These are phyloP conservation scores for Caenorhabditis drosophilae DNA, from an alignment of 2,888 invertebrate species.

Conservation along the genomic window DNA sequence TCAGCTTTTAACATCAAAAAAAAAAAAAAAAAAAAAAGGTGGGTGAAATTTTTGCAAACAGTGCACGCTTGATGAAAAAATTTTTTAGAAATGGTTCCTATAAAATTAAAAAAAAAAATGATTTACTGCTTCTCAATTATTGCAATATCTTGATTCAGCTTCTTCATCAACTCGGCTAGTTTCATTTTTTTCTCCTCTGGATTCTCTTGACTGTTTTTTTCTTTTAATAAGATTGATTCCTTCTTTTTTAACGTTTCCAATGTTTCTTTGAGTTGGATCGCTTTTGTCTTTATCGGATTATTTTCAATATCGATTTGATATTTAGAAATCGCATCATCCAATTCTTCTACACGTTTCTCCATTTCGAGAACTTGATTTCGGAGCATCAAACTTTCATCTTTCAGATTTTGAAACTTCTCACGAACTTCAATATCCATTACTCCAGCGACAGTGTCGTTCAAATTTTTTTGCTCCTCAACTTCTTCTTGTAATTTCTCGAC, in stretches of 20 bases:
- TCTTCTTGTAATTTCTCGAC: conserved; percentile 45
- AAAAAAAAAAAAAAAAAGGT: too few relatives aligned
- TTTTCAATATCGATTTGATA: conserved; percentile 70
- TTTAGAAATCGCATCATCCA: conserved; percentile 71
- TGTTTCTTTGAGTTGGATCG: conserved; percentile 32
- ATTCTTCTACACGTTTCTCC: conserved; percentile 76
- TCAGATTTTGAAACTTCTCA: conserved; percentile 71
- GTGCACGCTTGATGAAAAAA: conserved; percentile 1
- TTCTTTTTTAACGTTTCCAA: conserved; percentile 69
- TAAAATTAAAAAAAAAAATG: background rate
- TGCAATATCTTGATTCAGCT: conserved; percentile 82
- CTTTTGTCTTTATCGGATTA: conserved; percentile 68
- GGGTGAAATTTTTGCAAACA: conserved; percentile 2
- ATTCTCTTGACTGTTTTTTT: conserved; percentile 75
- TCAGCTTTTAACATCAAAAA: background rate
- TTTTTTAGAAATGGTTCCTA: background rate
- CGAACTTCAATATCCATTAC: conserved; percentile 57
- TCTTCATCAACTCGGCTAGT: conserved; percentile 78
- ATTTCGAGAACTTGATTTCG: conserved; percentile 76
- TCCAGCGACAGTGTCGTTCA: conserved; percentile 51
- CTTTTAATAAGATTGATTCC: conserved; percentile 77
- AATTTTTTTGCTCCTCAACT: conserved; percentile 48
- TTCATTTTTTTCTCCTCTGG: conserved; percentile 81
- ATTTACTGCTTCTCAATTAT: conserved; percentile 78
- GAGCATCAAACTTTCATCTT: conserved; percentile 74